Evolutionary conservation across 2,797 vertebrate species (phyloP), one percentile per base, ranked within the genome.

Genomic region (Enteromius treurensis): DNA sequence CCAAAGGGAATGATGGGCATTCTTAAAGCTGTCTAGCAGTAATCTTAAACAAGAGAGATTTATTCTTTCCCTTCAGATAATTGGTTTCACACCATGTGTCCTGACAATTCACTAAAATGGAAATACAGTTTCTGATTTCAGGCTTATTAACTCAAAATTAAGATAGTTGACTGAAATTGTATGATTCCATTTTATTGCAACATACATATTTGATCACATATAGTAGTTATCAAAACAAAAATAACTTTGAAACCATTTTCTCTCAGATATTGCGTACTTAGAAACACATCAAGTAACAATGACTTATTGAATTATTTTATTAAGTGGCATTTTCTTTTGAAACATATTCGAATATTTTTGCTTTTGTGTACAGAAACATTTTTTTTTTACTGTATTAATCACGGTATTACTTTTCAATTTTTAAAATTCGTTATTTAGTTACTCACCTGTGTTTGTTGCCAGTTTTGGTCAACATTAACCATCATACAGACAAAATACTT

Each of bases 1-100:
- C 80, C 19, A 71, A 77, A 85, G 82, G 76, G 83, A 85, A 85
- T 87, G 80, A 80, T 8, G 34, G 71, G 26, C 53, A 53, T 69
- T 68, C n/a, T 32, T 62, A 60, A 77, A 80, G 53, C 67, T 21
- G 67, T 62, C 79, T 79, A 60, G 81, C 60, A 69, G 23, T 60
- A 26, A 17, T 68, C 55, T 53, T 76, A 68, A 45, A 34, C 47
- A 84, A 81, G 74, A 17, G 5, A 40, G 21, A 68, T 69, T 15
- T 14, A 23, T 49, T 34, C 47, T 40, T 69, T 68, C 21, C 75
- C 60, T 81, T 73, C 5, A 71, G 62, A 81, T 81, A 4, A 40
- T 40, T 37, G 47, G 70, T 53, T 53, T 53, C 29, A 74, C n/a
- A 7, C 23, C 2, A 45, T 23, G 37, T n/a, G 19, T 34, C 8